These are phyloP conservation scores for Seriola quinqueradiata DNA, from an alignment of 2,113 vertebrate genomes.

Conservation along the genomic window DNA sequence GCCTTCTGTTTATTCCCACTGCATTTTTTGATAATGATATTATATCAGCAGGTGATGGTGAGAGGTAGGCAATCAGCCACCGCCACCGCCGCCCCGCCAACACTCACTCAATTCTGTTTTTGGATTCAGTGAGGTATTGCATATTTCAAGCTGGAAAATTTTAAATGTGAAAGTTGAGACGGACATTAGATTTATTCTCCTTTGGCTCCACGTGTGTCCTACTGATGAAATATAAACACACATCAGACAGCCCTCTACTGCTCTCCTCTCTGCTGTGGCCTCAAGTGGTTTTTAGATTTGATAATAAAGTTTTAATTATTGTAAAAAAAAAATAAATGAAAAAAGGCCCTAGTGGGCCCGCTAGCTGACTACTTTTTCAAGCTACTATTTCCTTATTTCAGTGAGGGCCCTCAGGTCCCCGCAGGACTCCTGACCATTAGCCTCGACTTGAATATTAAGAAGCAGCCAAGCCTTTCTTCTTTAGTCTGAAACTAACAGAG, in stretches of 20 bases:
- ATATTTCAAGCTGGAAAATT: slow-evolving; percentile 16
- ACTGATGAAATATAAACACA: slow-evolving; percentile 43
- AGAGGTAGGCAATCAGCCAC: slow-evolving; percentile 47
- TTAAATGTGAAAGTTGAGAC: slow-evolving; percentile 45
- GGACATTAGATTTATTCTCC: slow-evolving; percentile 31
- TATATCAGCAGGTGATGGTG: slow-evolving; percentile 54
- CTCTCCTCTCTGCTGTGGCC: slow-evolving; percentile 41
- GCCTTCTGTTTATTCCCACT: slow-evolving; percentile 39
- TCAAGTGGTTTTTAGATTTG: slow-evolving; percentile 53
- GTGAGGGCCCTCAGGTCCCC: slow-evolving; percentile 25
- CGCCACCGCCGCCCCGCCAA: not conserved
- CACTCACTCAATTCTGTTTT: slow-evolving; percentile 17
- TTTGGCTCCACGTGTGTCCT: slow-evolving; percentile 26
- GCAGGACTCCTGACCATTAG: slow-evolving; percentile 48
- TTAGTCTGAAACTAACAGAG: slow-evolving; percentile 20
- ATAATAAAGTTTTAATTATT: slow-evolving; percentile 72
- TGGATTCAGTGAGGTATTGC: slow-evolving; percentile 18
- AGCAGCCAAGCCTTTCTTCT: slow-evolving; percentile 25
- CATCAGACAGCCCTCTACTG: slow-evolving; percentile 31
- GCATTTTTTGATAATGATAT: slow-evolving; percentile 41
- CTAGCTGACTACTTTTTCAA: slow-evolving; percentile 44
- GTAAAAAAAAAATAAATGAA: slow-evolving; percentile 26
- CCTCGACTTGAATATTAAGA: slow-evolving; percentile 30
- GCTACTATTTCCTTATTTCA: slow-evolving; percentile 49
- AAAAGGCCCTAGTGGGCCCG: slow-evolving; percentile 42